These are phyloP conservation scores for Sitta carolinensis DNA, from an alignment of 2,797 vertebrate genomes.

Conservation along the genomic window DNA sequence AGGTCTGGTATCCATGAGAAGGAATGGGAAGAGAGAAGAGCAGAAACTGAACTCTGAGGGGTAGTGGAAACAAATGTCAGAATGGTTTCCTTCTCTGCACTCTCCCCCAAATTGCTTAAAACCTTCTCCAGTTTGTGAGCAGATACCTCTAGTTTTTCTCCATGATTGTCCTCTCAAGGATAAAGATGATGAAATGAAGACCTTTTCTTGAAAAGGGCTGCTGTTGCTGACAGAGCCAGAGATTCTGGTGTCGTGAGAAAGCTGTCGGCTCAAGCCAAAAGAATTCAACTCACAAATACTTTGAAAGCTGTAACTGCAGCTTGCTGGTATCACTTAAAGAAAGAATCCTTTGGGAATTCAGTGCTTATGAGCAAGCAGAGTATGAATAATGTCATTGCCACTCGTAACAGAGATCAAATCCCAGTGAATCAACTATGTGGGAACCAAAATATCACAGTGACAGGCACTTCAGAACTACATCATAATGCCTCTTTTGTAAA, in stretches of 20 bases:
- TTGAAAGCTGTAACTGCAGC: neutral
- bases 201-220: neutral
- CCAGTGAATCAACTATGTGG: neutral
- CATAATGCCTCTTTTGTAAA: neutral
- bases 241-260: neutral
- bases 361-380: neutral
- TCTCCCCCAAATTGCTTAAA: neutral
- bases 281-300: neutral
- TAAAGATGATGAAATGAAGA: neutral
- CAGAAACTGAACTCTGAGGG: neutral
- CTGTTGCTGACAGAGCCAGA: neutral
- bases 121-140: neutral
- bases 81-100: neutral
- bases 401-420: neutral
- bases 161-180: neutral
- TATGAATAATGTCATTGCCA: neutral
- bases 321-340: neutral
- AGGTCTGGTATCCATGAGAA: neutral
- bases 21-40: neutral
- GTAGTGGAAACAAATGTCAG: neutral
- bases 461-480: neutral
- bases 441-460: neutral
- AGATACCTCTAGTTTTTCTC: neutral
- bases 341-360: neutral
- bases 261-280: fast-evolving